Conservation (phyloP, 2,888 invertebrate genomes). For the Melieria picta region DNA sequence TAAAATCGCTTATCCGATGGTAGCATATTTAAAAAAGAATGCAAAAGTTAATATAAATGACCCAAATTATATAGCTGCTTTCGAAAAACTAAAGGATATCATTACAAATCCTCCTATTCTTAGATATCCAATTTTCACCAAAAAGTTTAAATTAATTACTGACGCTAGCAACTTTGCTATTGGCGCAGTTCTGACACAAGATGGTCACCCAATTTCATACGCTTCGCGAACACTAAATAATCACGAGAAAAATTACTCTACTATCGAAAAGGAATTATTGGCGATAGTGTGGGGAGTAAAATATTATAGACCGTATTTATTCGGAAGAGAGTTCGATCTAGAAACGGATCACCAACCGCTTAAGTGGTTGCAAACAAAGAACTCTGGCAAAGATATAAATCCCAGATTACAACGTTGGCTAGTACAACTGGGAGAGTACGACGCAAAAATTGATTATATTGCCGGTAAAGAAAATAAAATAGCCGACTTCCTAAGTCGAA, state of each 20-base stretch:
- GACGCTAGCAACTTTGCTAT: slow-evolving; percentile 48
- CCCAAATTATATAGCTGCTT: slow-evolving; percentile 2
- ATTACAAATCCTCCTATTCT: not conserved
- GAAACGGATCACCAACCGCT: slow-evolving; percentile 40
- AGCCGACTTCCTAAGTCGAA: slow-evolving; percentile 21
- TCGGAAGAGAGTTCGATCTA: slow-evolving; percentile 36
- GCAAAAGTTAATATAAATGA: not conserved
- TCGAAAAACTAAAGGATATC: slow-evolving; percentile 13
- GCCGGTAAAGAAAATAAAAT: slow-evolving; percentile 15
- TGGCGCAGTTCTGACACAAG: slow-evolving; percentile 50
- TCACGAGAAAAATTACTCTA: slow-evolving; percentile 35
- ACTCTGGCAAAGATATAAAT: slow-evolving; percentile 35
- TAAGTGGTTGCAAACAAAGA: slow-evolving; percentile 34
- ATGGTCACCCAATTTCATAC: slow-evolving; percentile 48
- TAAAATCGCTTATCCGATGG: slow-evolving; percentile 1
- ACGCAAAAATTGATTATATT: slow-evolving; percentile 19
- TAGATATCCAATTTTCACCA: slow-evolving; percentile 8
- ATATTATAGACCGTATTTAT: slow-evolving; percentile 40
- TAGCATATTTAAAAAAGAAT: slow-evolving; percentile 9
- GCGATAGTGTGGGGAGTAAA: slow-evolving; percentile 38
- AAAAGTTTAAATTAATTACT: slow-evolving; percentile 19
- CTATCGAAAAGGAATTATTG: slow-evolving; percentile 39
- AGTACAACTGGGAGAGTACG: slow-evolving; percentile 20
- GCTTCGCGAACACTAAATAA: slow-evolving; percentile 43
- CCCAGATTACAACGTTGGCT: slow-evolving; percentile 19